Evolutionary conservation across 2,797 vertebrate genomes (phyloP).

Genomic region (Selene dorsalis): DNA sequence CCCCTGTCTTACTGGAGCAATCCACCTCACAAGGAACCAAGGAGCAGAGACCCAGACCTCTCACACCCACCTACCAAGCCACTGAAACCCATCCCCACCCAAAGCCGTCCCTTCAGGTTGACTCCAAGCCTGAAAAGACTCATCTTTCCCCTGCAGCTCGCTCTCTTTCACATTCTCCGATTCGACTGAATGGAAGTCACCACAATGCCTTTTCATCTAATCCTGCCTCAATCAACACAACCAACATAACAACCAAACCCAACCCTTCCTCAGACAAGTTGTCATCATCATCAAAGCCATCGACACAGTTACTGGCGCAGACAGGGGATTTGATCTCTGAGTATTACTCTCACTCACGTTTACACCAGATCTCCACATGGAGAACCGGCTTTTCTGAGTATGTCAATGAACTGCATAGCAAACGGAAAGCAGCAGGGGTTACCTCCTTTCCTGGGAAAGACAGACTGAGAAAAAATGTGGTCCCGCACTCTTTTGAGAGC

Average conservation of each 20-base stretch:
- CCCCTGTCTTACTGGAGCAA: constrained; percentile 44
- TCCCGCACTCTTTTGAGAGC: constrained; percentile 70
- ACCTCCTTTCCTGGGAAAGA: constrained; percentile 92
- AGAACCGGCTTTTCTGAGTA: constrained; percentile 95
- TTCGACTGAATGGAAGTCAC: constrained; percentile 82
- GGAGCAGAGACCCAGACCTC: constrained; percentile 54
- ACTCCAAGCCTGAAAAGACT: constrained; percentile 49
- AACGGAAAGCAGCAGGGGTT: constrained; percentile 76
- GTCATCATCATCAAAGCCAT: constrained; percentile 32
- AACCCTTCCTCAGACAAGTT: constrained; percentile 43
- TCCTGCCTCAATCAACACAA: constrained; percentile 34
- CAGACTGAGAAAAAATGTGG: constrained; percentile 89
- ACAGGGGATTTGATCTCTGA: constrained; percentile 91
- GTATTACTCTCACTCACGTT: constrained; percentile 94
- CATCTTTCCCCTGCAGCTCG: constrained; percentile 32
- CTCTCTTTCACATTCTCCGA: constrained; percentile 67
- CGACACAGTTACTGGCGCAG: constrained; percentile 74
- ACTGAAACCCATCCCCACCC: constrained; percentile 24
- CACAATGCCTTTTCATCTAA: constrained; percentile 64
- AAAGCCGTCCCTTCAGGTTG: constrained; percentile 35
- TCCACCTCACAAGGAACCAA: constrained; percentile 30
- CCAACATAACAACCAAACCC: constrained; percentile 29
- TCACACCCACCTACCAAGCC: constrained; percentile 54
- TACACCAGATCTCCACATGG: constrained; percentile 98
- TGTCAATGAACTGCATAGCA: constrained; percentile 91